These are phyloP conservation scores for Peromyscus aztecus DNA, from an alignment of 2,797 vertebrate genomes.

Conservation along the genomic window DNA sequence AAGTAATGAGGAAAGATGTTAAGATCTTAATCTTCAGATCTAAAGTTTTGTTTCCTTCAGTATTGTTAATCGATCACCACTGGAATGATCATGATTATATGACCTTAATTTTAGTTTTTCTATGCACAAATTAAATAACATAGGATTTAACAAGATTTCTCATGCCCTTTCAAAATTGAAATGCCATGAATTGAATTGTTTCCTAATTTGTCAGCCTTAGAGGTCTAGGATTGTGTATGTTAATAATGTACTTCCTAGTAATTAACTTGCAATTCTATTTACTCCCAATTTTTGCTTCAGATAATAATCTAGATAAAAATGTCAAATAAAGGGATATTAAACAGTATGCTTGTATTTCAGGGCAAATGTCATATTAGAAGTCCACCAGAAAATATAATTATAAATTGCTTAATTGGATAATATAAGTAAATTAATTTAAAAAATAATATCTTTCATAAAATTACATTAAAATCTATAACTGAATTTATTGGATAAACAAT, in stretches of 20 bases:
- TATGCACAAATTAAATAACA: background rate
- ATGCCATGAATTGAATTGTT: background rate
- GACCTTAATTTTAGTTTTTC: background rate
- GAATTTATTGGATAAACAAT: background rate
- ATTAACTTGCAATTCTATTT: background rate
- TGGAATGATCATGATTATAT: background rate
- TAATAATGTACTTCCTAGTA: background rate
- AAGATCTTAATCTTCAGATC: background rate
- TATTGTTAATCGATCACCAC: background rate
- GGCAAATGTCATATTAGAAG: background rate
- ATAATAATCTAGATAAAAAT: background rate
- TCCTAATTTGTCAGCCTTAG: background rate
- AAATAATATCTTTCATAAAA: constrained; percentile 31
- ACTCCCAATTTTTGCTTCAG: background rate
- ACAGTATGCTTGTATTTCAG: background rate
- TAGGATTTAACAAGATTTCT: background rate
- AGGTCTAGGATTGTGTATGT: background rate
- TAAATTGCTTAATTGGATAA: background rate
- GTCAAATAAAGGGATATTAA: background rate
- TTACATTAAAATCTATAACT: constrained; percentile 34
- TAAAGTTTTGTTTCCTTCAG: background rate
- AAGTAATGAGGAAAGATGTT: background rate
- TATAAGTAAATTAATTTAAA: constrained; percentile 40
- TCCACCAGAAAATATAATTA: background rate
- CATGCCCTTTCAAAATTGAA: constrained; percentile 51